A percentile compares a stretch with the other conserved stretches of the same genome.
Evolutionary conservation across 2,888 invertebrate genomes (phyloP).

Genomic region (Hypercompe scribonia): DNA sequence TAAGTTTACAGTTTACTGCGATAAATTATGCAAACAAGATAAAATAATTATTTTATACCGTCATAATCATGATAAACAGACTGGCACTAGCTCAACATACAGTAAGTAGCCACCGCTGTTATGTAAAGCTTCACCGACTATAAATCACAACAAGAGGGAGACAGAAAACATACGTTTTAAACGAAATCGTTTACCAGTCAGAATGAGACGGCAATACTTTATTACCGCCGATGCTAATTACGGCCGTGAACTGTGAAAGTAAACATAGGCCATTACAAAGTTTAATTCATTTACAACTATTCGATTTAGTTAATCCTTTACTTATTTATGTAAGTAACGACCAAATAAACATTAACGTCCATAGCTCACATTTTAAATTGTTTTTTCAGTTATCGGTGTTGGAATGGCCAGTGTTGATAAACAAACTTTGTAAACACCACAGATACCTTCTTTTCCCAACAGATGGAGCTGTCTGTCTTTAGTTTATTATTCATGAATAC

Average conservation of each 20-base stretch:
- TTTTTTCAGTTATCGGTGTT: slow-evolving; percentile 30
- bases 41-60: slow-evolving; percentile 78
- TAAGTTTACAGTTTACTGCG: slow-evolving; percentile 46
- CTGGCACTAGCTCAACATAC: slow-evolving; percentile 67
- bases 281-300: slow-evolving; percentile 63
- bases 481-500: slow-evolving; percentile 30
- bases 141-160: slow-evolving; percentile 75
- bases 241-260: slow-evolving; percentile 79
- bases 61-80: slow-evolving; percentile 76
- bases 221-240: slow-evolving; percentile 52
- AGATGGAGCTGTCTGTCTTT: slow-evolving; percentile 56
- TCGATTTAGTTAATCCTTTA: slow-evolving; percentile 52
- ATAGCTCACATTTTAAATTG: slow-evolving; percentile 38
- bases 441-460: slow-evolving; percentile 44
- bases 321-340: slow-evolving; percentile 37
- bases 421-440: slow-evolving; percentile 40
- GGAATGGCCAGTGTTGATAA: slow-evolving; percentile 41
- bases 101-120: slow-evolving; percentile 73
- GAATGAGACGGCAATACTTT: slow-evolving; percentile 54
- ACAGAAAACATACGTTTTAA: slow-evolving; percentile 44
- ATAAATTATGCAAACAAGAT: slow-evolving; percentile 66
- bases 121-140: slow-evolving; percentile 71
- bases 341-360: slow-evolving; percentile 32
- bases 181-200: slow-evolving; percentile 28
- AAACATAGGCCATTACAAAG: slow-evolving; percentile 69